These are phyloP conservation scores for Drosophila parabipectinata DNA, from an alignment of 1,140 invertebrate species.

Conservation along the genomic window DNA sequence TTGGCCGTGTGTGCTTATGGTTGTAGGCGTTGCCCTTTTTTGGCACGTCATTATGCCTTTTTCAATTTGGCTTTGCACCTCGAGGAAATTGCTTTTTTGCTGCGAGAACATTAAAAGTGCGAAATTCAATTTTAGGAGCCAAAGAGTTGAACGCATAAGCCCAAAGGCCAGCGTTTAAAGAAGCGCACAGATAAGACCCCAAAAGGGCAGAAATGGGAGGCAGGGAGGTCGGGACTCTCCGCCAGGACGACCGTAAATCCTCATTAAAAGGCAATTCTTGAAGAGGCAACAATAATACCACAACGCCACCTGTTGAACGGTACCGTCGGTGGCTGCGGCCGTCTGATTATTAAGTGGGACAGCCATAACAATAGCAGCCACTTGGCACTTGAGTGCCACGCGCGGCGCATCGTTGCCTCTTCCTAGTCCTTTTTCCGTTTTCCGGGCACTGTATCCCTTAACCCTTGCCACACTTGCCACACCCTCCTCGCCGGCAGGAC, in stretches of 20 bases:
- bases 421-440: constrained; percentile 6
- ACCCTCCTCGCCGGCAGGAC: too few relatives aligned
- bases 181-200: constrained; percentile 16
- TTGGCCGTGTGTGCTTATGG: constrained; percentile 10
- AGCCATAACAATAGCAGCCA: constrained; percentile 69
- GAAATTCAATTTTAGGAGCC: constrained; percentile 65
- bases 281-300: constrained; percentile 26
- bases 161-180: constrained; percentile 37
- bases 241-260: constrained; percentile 56
- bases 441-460: neutral
- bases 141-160: constrained; percentile 40
- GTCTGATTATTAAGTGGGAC: constrained; percentile 73
- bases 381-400: constrained; percentile 39
- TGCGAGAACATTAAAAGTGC: constrained; percentile 66
- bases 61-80: constrained; percentile 76
- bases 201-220: neutral
- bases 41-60: constrained; percentile 71
- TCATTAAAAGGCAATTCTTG: constrained; percentile 65
- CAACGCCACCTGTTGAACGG: constrained; percentile 59
- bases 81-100: constrained; percentile 74
- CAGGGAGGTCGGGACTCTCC: neutral
- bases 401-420: neutral
- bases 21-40: constrained; percentile 22
- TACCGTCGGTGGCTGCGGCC: constrained; percentile 8
- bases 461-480: neutral